Conservation (phyloP, 2,888 invertebrate genomes). For the Dasypogon diadema region DNA sequence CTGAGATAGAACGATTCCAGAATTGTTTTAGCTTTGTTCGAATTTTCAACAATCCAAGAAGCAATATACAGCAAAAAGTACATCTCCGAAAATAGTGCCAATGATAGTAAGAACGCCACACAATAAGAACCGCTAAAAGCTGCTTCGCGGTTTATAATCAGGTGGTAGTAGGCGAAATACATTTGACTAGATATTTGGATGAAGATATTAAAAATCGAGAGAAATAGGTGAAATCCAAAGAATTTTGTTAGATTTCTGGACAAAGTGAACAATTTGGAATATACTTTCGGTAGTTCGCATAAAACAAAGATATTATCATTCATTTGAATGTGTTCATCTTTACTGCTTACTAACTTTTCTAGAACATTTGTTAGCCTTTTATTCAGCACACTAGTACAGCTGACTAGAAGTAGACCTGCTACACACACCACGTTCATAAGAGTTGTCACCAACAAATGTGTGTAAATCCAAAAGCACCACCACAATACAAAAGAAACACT, state of each 20-base stretch:
- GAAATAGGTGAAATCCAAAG: constrained; percentile 1
- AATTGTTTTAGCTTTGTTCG: neutral
- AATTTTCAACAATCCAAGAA: neutral
- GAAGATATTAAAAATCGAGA: constrained; percentile 23
- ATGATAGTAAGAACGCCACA: neutral
- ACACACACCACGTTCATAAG: constrained; percentile 1
- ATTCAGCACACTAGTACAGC: neutral
- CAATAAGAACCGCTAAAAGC: neutral
- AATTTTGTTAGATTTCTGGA: neutral
- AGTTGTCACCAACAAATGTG: neutral
- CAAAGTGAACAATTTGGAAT: neutral
- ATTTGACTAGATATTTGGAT: constrained; percentile 30
- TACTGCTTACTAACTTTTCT: neutral
- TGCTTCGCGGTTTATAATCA: neutral
- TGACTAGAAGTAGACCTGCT: neutral
- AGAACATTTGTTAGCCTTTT: neutral
- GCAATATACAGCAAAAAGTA: neutral
- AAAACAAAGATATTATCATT: neutral
- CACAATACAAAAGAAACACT: neutral
- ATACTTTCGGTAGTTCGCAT: neutral
- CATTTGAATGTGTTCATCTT: neutral
- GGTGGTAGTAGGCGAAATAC: constrained; percentile 2
- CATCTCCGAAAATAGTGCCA: constrained; percentile 20
- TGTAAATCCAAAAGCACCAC: constrained; percentile 21
- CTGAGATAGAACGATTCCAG: neutral